A percentile compares a stretch with the other conserved stretches of the same genome.
Conservation (phyloP, 2,113 vertebrate species). For the Rostratula benghalensis region DNA sequence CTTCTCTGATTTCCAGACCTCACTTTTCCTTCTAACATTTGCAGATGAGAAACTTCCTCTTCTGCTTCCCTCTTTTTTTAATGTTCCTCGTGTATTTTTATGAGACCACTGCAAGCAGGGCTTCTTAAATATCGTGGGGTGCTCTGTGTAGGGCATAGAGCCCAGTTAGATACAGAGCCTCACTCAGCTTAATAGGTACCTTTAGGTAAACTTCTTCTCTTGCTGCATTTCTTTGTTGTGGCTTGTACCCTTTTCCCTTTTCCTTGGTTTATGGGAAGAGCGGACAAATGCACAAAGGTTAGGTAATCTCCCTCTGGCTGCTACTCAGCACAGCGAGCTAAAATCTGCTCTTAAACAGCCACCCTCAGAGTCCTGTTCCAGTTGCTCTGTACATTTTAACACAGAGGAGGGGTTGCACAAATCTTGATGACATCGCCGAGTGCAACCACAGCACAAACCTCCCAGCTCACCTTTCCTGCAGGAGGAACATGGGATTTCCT, state of each 20-base stretch:
- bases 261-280: neutral
- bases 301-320: neutral
- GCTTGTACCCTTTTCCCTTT: neutral
- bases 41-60: neutral
- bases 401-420: neutral
- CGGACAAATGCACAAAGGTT: neutral
- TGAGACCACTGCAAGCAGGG: neutral
- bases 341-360: neutral
- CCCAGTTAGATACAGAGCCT: neutral
- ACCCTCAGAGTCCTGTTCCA: neutral
- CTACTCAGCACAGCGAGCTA: neutral
- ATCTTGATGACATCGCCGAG: neutral
- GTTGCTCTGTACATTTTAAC: neutral
- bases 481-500: neutral
- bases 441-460: neutral
- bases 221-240: neutral
- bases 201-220: neutral
- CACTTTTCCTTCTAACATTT: neutral
- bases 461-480: neutral
- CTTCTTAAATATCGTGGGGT: neutral
- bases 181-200: neutral
- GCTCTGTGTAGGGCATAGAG: neutral
- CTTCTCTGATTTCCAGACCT: constrained; percentile 11
- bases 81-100: neutral
- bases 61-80: neutral